These are phyloP conservation scores for Porites lutea DNA, from an alignment of 64 coral and sea anemone genomes.

Conservation along the genomic window DNA sequence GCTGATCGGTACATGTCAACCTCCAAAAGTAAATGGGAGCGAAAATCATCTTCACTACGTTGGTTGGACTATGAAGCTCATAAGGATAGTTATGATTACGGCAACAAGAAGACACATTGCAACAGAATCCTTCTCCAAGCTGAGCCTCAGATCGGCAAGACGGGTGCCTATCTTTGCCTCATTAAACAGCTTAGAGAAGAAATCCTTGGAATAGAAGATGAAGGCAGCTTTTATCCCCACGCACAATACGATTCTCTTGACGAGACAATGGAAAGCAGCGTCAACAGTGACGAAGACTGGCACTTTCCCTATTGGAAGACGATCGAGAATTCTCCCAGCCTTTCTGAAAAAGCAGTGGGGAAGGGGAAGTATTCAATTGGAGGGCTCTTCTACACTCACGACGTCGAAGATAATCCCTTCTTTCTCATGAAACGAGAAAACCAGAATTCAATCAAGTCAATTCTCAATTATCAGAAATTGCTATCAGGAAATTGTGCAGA, in stretches of 20 bases:
- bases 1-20: conserved; percentile 57
- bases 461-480: neutral
- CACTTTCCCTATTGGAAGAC: conserved; percentile 62
- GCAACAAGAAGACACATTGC: conserved; percentile 10
- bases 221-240: neutral
- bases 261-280: neutral
- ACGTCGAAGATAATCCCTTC: conserved; percentile 1
- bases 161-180: conserved; percentile 57
- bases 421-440: neutral
- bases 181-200: conserved; percentile 44
- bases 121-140: conserved; percentile 66
- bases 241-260: neutral
- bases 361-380: conserved; percentile 35
- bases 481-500: neutral
- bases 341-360: conserved; percentile 20
- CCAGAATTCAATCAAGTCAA: neutral
- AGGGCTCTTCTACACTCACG: conserved; percentile 21
- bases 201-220: neutral
- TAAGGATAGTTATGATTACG: conserved; percentile 43
- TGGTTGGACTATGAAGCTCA: conserved; percentile 39
- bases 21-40: neutral
- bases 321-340: conserved; percentile 54
- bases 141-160: conserved; percentile 72
- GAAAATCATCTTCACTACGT: conserved; percentile 15
- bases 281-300: neutral